Conservation (phyloP, 2,888 invertebrate genomes). For the Choristoneura rosaceana region DNA sequence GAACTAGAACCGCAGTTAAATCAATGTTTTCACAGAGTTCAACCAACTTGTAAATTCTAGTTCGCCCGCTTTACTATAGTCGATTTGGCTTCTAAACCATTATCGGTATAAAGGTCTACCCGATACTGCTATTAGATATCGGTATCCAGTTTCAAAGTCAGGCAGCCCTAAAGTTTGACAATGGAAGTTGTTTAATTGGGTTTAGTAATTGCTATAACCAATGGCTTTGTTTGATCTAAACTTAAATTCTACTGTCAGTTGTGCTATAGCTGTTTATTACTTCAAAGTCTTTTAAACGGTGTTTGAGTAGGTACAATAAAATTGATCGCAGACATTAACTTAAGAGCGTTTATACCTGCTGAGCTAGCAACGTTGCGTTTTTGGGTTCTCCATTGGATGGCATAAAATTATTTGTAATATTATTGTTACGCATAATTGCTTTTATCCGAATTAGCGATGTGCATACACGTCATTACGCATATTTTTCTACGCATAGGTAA, state of each 20-base stretch:
- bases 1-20: no score
- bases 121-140: conserved; percentile 9
- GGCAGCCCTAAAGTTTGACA: background rate
- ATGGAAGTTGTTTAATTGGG: conserved; percentile 14
- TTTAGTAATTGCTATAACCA: conserved; percentile 6
- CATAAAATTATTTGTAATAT: no score
- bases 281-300: background rate
- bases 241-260: background rate
- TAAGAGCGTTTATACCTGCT: no score
- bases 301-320: no score
- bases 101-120: background rate
- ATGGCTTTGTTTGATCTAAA: background rate
- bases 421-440: no score
- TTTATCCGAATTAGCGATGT: no score
- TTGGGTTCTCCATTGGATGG: no score
- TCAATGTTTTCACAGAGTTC: background rate
- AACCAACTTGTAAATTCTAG: background rate
- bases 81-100: background rate
- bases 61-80: background rate
- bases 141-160: conserved; percentile 6
- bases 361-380: no score
- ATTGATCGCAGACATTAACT: background rate
- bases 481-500: no score
- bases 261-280: background rate
- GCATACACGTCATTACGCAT: no score